Evolutionary conservation across 1,140 invertebrate genomes (phyloP).

Genomic region (Bombus confusus): DNA sequence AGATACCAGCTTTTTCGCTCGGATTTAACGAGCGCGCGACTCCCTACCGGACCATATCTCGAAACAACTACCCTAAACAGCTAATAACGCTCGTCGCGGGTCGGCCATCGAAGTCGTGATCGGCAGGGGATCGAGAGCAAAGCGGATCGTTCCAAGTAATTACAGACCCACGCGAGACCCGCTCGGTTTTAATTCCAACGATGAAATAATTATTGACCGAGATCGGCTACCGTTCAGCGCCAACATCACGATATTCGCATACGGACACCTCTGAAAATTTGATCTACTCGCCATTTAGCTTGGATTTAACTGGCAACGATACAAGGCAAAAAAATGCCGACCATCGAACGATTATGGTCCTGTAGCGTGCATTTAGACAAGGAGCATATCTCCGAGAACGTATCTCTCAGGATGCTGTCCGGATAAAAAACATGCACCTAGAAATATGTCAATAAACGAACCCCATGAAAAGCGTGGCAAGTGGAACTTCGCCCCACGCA

Average conservation of each 20-base stretch:
- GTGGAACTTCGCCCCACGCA: too few species aligned
- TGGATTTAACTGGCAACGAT: neutral
- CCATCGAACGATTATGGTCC: neutral
- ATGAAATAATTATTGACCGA: slow-evolving; percentile 47
- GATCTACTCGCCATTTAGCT: neutral
- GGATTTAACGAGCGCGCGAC: slow-evolving; percentile 31
- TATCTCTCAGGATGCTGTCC: neutral
- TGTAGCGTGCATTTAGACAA: neutral
- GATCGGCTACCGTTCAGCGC: too few species aligned
- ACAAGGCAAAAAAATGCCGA: neutral
- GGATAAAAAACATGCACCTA: neutral
- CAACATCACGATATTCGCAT: too few species aligned
- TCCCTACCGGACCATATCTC: slow-evolving; percentile 12
- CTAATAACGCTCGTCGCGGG: slow-evolving; percentile 41
- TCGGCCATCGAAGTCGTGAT: slow-evolving; percentile 8
- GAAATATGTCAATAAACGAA: too few species aligned
- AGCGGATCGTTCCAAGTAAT: slow-evolving; percentile 42
- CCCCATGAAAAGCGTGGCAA: neutral
- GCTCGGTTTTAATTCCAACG: slow-evolving; percentile 17
- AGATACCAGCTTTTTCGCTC: slow-evolving; percentile 14
- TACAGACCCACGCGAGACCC: neutral
- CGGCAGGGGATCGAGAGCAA: neutral
- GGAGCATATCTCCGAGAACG: neutral
- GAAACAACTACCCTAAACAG: slow-evolving; percentile 29
- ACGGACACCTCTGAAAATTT: neutral